These are phyloP conservation scores for Chiloscyllium plagiosum DNA, from an alignment of 2,113 vertebrate species.

Conservation along the genomic window DNA sequence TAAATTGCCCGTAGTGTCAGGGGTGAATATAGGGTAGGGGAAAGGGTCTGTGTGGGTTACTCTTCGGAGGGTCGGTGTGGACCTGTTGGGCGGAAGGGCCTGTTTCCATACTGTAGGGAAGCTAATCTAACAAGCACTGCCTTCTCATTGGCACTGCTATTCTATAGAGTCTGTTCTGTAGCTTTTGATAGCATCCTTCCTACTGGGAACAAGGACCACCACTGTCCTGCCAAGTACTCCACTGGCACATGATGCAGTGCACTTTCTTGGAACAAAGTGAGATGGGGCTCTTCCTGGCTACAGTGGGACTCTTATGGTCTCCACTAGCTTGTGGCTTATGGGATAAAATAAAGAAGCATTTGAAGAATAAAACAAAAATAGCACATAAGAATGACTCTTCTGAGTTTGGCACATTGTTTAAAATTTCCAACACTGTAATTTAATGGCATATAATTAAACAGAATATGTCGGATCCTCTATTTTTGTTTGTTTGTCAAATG, in stretches of 20 bases:
- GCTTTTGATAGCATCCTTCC: not conserved
- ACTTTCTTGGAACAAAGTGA: not conserved
- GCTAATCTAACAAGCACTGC: no score
- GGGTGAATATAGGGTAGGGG: no score
- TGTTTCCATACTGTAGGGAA: no score
- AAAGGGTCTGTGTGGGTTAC: no score
- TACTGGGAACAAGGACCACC: not conserved
- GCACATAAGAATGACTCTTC: not conserved
- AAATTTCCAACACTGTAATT: not conserved
- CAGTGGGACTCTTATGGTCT: no score
- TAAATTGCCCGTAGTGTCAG: no score
- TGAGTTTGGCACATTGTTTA: not conserved
- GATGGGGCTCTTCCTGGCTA: not conserved
- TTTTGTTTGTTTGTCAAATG: slow-evolving; percentile 1
- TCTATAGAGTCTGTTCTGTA: no score
- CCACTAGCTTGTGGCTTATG: not conserved
- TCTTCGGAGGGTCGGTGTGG: no score
- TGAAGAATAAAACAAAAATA: slow-evolving; percentile 1
- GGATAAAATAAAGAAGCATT: not conserved
- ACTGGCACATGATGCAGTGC: not conserved
- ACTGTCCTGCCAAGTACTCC: not conserved
- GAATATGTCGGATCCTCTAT: not conserved
- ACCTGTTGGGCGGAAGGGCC: no score
- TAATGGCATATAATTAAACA: not conserved
- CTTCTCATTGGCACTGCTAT: no score